Evolutionary conservation across 1,140 invertebrate genomes (phyloP), one percentile per base, ranked within the genome.

Genomic region (Metaphire vulgaris): DNA sequence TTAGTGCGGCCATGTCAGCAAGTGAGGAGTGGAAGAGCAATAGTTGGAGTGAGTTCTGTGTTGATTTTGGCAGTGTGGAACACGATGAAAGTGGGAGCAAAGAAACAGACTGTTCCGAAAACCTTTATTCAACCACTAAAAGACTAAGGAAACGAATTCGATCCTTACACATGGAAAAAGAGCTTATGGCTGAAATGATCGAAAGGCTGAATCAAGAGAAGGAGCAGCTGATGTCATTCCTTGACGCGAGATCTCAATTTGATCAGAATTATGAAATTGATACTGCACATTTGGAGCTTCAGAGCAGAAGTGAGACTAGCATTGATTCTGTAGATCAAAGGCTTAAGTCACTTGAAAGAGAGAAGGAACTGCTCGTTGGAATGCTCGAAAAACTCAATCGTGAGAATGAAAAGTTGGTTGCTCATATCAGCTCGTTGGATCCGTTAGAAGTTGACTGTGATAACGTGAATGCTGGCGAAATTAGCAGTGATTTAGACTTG

Each of bases 181-280:
- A 30, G 15, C 29, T 71, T n/a, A n/a, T 71, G n/a, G 69, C 69
- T 71, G 32, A 31, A 26, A 56, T 64, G 41, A 30, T 73, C 28
- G 72, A 73, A 56, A 34, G 72, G 12, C 41, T 73, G 33, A 73
- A 31, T 2, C 32, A 41, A 41, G 72, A 73, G 28, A 73, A 73
- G 41, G 72, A 73, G 21, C 30, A 73, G 26, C 72, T 73, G n/a
- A 31, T 73, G n/a, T 28, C 34, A 21, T 28, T 16, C n/a, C 28
- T 73, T 16, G 34, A 41, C 26, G 26, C 33, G 6, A 73, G 72
- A n/a, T 56, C 41, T 56, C 41, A 56, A 21, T 56, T 56, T 56
- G 41, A 73, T 73, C 72, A 73, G 72, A 21, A 21, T 73, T 34
- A 34, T 16, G 72, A 73, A 56, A 29, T 73, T 56, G 72, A 73